A percentile compares a stretch with the other conserved stretches of the same genome.
phyloP scores from a whole-genome alignment of 2,888 invertebrate species.

The Idaea aversata region DNA sequence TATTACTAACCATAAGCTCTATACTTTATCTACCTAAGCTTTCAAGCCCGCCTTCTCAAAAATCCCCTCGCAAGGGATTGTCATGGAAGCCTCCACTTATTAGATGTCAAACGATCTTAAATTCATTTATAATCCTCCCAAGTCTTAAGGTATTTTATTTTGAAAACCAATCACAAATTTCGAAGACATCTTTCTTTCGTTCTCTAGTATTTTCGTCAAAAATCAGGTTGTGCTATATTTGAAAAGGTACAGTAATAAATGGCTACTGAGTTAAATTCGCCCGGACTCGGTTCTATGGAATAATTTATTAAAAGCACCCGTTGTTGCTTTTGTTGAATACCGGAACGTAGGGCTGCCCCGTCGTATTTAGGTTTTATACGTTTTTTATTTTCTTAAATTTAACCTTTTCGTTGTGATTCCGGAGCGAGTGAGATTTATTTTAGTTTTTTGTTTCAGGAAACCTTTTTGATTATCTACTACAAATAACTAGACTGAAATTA shows the following conservation, averaged over 20 bases:
- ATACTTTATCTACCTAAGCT: no score
- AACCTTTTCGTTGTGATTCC: conserved; percentile 11
- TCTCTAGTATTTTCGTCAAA: conserved; percentile 35
- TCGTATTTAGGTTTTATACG: conserved; percentile 7
- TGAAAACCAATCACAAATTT: conserved; percentile 25
- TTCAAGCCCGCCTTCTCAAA: no score
- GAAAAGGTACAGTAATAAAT: conserved; percentile 48
- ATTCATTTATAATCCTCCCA: conserved; percentile 24
- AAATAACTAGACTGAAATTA: background rate
- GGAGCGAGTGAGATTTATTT: conserved; percentile 1
- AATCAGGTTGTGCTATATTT: conserved; percentile 44
- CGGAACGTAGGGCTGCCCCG: conserved; percentile 39
- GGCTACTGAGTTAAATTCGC: conserved; percentile 45
- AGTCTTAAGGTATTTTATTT: background rate
- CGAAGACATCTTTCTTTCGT: conserved; percentile 30
- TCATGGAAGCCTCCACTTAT: background rate
- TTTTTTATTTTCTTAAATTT: background rate
- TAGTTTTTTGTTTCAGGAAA: background rate
- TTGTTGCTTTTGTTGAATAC: conserved; percentile 52
- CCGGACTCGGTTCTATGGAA: conserved; percentile 48
- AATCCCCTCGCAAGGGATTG: background rate
- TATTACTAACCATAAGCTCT: no score
- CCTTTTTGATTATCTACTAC: background rate
- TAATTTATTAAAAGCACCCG: conserved; percentile 67
- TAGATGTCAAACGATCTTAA: conserved; percentile 17